Evolutionary conservation across 2,113 vertebrate species (phyloP).

Genomic region (Nothobranchius kuhntae): DNA sequence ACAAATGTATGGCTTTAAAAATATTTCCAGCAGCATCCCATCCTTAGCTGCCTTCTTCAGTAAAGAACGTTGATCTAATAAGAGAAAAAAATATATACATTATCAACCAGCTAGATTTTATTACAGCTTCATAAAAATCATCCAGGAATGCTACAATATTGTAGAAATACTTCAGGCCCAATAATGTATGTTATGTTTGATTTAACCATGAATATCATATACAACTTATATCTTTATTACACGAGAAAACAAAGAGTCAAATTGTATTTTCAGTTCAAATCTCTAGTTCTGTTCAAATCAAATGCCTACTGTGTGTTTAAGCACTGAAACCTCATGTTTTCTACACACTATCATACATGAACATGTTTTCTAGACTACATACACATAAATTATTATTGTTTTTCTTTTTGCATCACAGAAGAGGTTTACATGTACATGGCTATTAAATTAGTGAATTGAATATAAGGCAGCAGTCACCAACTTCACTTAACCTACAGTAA

Average conservation of each 20-base stretch:
- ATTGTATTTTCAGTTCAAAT: slow-evolving; percentile 74
- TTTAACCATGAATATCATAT: slow-evolving; percentile 48
- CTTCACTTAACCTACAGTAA: slow-evolving; percentile 43
- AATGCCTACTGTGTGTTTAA: slow-evolving; percentile 59
- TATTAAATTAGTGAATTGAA: slow-evolving; percentile 54
- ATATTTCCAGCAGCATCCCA: too few species aligned
- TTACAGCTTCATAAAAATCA: slow-evolving; percentile 85
- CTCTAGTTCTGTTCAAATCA: slow-evolving; percentile 78
- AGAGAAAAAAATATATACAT: slow-evolving; percentile 26
- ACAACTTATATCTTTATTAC: slow-evolving; percentile 49
- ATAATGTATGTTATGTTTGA: slow-evolving; percentile 69
- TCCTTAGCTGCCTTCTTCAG: too few species aligned
- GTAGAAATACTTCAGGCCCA: slow-evolving; percentile 83
- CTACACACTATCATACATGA: slow-evolving; percentile 41
- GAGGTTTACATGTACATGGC: slow-evolving; percentile 59
- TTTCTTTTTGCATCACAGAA: slow-evolving; percentile 65
- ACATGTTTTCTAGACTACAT: slow-evolving; percentile 49
- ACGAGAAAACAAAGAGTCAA: slow-evolving; percentile 67
- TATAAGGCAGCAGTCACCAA: slow-evolving; percentile 58
- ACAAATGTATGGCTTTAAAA: too few species aligned
- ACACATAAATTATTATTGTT: slow-evolving; percentile 79
- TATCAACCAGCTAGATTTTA: slow-evolving; percentile 90
- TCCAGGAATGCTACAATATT: slow-evolving; percentile 78
- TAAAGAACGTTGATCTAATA: too few species aligned
- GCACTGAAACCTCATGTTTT: slow-evolving; percentile 28